Percentiles rank a stretch among this genome's conserved stretches.
phyloP scores from a whole-genome alignment of 1,140 invertebrate genomes.

The Sycophila sp. region DNA sequence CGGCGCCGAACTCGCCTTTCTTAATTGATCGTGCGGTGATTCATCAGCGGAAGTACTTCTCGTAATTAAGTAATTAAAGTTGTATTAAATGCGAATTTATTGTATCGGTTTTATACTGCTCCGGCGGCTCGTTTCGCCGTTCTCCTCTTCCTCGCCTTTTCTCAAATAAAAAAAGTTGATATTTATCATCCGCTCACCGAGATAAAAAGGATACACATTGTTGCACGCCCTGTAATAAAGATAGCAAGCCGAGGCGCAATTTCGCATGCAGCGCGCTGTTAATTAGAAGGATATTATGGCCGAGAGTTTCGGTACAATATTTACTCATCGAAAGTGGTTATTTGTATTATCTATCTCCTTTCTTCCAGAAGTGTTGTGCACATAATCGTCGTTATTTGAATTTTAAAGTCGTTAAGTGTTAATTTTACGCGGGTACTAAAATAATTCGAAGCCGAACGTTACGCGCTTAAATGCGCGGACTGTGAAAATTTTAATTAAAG shows the following conservation, averaged over 20 bases:
- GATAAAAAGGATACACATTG: not conserved
- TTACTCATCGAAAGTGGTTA: no score
- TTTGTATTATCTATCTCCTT: no score
- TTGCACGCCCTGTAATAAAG: not conserved
- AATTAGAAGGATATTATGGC: constrained; percentile 1
- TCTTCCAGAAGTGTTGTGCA: no score
- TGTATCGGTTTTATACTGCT: not conserved
- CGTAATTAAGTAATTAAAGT: constrained; percentile 26
- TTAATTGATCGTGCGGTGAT: not conserved
- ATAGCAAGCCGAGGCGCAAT: not conserved
- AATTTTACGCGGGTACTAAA: no score
- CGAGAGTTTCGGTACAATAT: no score
- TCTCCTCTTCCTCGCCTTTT: not conserved
- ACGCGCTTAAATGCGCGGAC: no score
- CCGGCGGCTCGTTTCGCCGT: not conserved
- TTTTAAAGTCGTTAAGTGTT: not conserved
- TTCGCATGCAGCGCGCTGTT: not conserved
- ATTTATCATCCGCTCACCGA: not conserved
- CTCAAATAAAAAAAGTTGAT: not conserved
- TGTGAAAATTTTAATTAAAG: no score
- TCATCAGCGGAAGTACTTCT: not conserved
- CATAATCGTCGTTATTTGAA: no score
- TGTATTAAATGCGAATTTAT: constrained; percentile 25
- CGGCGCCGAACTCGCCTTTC: not conserved
- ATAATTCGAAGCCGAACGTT: no score